phyloP scores from a whole-genome alignment of 1,140 invertebrate species.

The Drosophila elegans region DNA sequence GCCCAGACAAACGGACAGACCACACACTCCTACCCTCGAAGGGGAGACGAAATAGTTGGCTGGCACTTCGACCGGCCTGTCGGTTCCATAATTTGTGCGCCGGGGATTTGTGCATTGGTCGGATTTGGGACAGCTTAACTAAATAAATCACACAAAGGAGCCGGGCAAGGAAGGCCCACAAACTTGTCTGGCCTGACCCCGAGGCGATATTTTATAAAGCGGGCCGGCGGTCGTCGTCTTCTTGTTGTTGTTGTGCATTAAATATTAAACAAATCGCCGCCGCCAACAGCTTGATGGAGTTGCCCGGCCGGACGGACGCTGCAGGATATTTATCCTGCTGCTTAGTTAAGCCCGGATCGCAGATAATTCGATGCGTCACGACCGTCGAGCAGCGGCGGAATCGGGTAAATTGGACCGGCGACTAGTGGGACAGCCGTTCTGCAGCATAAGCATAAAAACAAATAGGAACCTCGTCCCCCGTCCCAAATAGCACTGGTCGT shows the following conservation, averaged over 20 bases:
- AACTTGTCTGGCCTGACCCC: constrained; percentile 46
- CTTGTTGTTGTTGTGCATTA: constrained; percentile 41
- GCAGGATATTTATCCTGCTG: constrained; percentile 73
- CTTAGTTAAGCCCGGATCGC: constrained; percentile 75
- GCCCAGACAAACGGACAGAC: constrained; percentile 13
- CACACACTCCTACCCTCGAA: constrained; percentile 28
- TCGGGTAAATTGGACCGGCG: constrained; percentile 22
- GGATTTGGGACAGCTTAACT: constrained; percentile 73
- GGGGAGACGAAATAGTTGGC: constrained; percentile 50
- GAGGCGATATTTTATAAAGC: constrained; percentile 52
- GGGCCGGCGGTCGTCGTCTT: constrained; percentile 5
- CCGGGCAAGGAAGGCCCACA: constrained; percentile 32
- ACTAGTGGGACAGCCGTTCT: constrained; percentile 30
- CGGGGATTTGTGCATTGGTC: constrained; percentile 65
- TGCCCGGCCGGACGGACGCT: constrained; percentile 12
- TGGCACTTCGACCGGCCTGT: constrained; percentile 20
- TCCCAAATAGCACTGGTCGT: neutral
- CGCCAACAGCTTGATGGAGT: constrained; percentile 65
- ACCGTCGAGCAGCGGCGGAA: constrained; percentile 21
- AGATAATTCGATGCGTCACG: constrained; percentile 73
- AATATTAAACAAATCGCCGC: constrained; percentile 70
- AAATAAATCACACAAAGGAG: constrained; percentile 77
- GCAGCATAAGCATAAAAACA: constrained; percentile 72
- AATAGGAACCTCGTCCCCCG: constrained; percentile 28
- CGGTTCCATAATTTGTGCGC: constrained; percentile 70